phyloP scores from a whole-genome alignment of 1,140 invertebrate genomes.

The Meloidogyne floridensis region DNA sequence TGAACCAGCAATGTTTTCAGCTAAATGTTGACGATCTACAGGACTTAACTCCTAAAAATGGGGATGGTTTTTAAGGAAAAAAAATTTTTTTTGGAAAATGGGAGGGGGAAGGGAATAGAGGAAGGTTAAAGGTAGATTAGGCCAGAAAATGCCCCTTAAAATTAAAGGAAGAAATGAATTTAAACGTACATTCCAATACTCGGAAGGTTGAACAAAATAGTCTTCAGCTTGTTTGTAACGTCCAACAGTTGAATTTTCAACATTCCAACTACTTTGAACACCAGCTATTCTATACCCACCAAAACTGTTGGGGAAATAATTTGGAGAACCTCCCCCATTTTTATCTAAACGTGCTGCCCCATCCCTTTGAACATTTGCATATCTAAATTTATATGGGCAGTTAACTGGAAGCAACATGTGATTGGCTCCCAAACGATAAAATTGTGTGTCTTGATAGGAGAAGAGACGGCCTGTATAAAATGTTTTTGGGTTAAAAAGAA shows the following conservation, averaged over 20 bases:
- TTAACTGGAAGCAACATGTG: conserved; percentile 92
- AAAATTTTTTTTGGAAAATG: too few species aligned
- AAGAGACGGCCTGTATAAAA: conserved; percentile 80
- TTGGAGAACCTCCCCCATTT: not conserved
- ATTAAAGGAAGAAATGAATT: too few species aligned
- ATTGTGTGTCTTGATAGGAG: conserved; percentile 89
- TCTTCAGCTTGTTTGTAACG: not conserved
- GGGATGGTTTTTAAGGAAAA: too few species aligned
- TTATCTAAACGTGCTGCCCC: not conserved
- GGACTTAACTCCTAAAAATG: not conserved
- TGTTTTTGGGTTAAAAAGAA: not conserved
- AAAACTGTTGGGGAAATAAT: not conserved
- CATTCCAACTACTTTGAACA: not conserved
- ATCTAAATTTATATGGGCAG: conserved; percentile 74
- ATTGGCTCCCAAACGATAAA: conserved; percentile 88
- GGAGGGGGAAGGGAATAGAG: too few species aligned
- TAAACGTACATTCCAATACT: not conserved
- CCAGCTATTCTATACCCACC: not conserved
- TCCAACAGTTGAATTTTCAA: not conserved
- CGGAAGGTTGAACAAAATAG: not conserved
- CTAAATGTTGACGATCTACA: not conserved
- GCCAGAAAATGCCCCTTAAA: too few species aligned
- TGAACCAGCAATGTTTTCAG: not conserved
- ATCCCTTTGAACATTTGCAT: not conserved
- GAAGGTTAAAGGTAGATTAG: too few species aligned